Conservation (phyloP, 2,888 invertebrate species). For the Caenorhabditis sulstoni region DNA sequence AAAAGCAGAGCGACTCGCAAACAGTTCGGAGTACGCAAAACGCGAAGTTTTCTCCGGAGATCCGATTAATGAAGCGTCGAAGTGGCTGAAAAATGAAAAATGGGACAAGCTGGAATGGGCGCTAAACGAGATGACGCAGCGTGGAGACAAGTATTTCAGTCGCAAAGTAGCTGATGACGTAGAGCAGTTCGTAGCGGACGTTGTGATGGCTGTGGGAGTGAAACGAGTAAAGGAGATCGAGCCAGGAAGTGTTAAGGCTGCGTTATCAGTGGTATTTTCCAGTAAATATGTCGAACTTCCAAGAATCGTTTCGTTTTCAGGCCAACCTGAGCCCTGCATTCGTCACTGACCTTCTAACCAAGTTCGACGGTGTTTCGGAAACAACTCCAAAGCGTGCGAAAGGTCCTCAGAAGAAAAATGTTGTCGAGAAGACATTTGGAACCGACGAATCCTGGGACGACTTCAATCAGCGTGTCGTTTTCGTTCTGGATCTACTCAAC, state of each 20-base stretch:
- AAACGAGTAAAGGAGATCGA: slow-evolving; percentile 42
- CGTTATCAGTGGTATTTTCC: slow-evolving; percentile 39
- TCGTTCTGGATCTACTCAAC: slow-evolving; percentile 69
- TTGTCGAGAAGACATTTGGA: slow-evolving; percentile 40
- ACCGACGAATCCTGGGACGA: slow-evolving; percentile 36
- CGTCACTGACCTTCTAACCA: slow-evolving; percentile 56
- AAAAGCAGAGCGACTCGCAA: slow-evolving; percentile 52
- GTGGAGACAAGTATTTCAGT: slow-evolving; percentile 54
- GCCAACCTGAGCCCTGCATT: slow-evolving; percentile 45
- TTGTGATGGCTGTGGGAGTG: slow-evolving; percentile 45
- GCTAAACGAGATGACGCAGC: slow-evolving; percentile 60
- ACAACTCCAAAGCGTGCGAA: slow-evolving; percentile 64
- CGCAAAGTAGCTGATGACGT: slow-evolving; percentile 66
- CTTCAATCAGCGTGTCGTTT: slow-evolving; percentile 57
- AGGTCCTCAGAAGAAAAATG: slow-evolving; percentile 20
- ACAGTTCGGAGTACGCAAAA: slow-evolving; percentile 58
- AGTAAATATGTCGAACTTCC: slow-evolving; percentile 8
- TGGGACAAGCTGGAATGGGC: slow-evolving; percentile 68
- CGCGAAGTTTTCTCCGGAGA: slow-evolving; percentile 66
- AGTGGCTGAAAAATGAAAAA: slow-evolving; percentile 60
- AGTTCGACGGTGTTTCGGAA: slow-evolving; percentile 51
- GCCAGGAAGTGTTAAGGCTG: slow-evolving; percentile 49
- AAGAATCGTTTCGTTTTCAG: slow-evolving; percentile 33
- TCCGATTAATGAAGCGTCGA: slow-evolving; percentile 65
- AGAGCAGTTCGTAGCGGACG: slow-evolving; percentile 60